phyloP scores from a whole-genome alignment of 2,888 invertebrate genomes.

The Erebia aethiops region DNA sequence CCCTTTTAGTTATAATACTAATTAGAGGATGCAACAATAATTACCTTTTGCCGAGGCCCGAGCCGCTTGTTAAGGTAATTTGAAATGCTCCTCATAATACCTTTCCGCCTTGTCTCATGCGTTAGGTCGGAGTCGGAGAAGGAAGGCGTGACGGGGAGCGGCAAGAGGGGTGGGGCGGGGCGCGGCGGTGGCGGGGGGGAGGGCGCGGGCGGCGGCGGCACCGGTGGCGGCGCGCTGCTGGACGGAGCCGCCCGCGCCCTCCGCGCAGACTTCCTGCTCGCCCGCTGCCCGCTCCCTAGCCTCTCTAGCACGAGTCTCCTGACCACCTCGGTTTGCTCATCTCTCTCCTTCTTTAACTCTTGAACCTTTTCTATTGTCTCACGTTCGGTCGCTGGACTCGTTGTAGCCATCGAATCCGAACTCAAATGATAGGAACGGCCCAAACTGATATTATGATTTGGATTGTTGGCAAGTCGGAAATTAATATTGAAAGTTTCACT shows the following conservation, averaged over 20 bases:
- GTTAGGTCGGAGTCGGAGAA: conserved; percentile 84
- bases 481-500: conserved; percentile 59
- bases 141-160: conserved; percentile 68
- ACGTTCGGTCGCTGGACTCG: conserved; percentile 67
- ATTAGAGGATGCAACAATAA: conserved; percentile 13
- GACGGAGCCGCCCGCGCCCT: conserved; percentile 52
- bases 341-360: conserved; percentile 90
- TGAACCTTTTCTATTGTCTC: conserved; percentile 86
- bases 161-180: conserved; percentile 54
- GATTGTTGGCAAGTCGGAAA: conserved; percentile 54
- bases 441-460: conserved; percentile 57
- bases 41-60: conserved; percentile 84
- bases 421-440: conserved; percentile 50
- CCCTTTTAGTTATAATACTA: conserved; percentile 1
- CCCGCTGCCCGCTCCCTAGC: conserved; percentile 68
- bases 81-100: conserved; percentile 92
- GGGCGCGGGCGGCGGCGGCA: conserved; percentile 61
- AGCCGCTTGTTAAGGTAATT: conserved; percentile 91
- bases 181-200: conserved; percentile 57
- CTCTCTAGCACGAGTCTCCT: conserved; percentile 92
- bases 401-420: conserved; percentile 59
- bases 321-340: conserved; percentile 92
- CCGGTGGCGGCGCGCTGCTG: conserved; percentile 54
- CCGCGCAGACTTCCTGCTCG: conserved; percentile 52
- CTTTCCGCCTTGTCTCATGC: conserved; percentile 87